A percentile compares a stretch with the other conserved stretches of the same genome.
Evolutionary conservation across 2,113 vertebrate genomes (phyloP).

Genomic region (Scolopax mira): DNA sequence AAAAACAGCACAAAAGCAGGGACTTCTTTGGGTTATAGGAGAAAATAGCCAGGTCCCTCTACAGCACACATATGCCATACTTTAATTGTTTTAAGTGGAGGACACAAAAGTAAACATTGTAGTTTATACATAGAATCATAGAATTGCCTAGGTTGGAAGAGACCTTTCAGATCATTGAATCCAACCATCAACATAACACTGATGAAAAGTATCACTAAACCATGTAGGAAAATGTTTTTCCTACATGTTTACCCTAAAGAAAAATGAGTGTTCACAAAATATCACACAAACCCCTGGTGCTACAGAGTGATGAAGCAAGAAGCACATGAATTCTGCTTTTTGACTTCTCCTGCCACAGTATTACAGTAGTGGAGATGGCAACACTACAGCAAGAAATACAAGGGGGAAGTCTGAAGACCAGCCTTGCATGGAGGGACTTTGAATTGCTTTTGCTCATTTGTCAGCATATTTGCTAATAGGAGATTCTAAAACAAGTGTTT

Average conservation of each 20-base stretch:
- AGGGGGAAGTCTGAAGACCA: neutral
- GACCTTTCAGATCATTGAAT: neutral
- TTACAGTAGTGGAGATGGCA: neutral
- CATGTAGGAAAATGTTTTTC: no score
- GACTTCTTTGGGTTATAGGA: neutral
- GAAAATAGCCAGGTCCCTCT: neutral
- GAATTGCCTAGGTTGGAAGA: no score
- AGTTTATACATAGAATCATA: neutral
- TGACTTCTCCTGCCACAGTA: neutral
- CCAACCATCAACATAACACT: neutral
- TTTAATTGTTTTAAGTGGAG: neutral
- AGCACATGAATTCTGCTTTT: neutral
- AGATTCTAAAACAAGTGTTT: neutral
- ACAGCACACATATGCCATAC: neutral
- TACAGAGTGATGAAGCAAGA: neutral
- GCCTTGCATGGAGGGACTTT: neutral
- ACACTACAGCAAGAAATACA: neutral
- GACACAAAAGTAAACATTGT: neutral
- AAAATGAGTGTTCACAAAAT: neutral
- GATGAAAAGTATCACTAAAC: no score
- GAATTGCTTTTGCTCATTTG: neutral
- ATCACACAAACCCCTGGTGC: neutral
- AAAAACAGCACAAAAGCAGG: neutral
- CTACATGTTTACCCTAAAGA: neutral
- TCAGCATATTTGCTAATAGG: neutral